phyloP scores from a whole-genome alignment of 2,113 vertebrate species.

The Python bivittatus region DNA sequence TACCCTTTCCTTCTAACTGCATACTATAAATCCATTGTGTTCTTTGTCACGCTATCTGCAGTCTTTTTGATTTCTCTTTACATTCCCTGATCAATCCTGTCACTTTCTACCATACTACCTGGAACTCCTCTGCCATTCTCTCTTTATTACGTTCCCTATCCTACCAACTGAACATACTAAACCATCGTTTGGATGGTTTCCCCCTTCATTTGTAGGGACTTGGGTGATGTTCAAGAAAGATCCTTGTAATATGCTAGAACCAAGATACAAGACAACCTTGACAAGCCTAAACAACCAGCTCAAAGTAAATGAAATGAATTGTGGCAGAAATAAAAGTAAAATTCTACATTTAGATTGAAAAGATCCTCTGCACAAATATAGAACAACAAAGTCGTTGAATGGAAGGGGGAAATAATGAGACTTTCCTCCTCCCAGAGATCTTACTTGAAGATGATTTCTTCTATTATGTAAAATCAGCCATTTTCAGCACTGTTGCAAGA shows the following conservation, averaged over 20 bases:
- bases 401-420: not conserved
- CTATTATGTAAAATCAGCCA: not conserved
- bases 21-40: not conserved
- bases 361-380: not conserved
- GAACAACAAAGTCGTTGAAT: not conserved
- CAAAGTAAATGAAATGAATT: not conserved
- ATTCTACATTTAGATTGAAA: not conserved
- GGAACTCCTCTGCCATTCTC: not conserved
- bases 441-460: not conserved
- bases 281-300: not conserved
- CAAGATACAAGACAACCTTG: not conserved
- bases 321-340: not conserved
- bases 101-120: not conserved
- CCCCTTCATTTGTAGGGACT: not conserved
- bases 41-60: not conserved
- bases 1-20: not conserved
- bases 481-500: not conserved
- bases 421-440: not conserved
- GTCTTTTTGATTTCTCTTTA: not conserved
- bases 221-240: not conserved
- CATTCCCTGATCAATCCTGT: no score
- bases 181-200: not conserved
- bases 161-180: not conserved
- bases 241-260: not conserved
- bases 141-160: not conserved